Base-by-base conservation (phyloP, 2,888 invertebrate genomes). In the Protophormia terraenovae region DNA sequence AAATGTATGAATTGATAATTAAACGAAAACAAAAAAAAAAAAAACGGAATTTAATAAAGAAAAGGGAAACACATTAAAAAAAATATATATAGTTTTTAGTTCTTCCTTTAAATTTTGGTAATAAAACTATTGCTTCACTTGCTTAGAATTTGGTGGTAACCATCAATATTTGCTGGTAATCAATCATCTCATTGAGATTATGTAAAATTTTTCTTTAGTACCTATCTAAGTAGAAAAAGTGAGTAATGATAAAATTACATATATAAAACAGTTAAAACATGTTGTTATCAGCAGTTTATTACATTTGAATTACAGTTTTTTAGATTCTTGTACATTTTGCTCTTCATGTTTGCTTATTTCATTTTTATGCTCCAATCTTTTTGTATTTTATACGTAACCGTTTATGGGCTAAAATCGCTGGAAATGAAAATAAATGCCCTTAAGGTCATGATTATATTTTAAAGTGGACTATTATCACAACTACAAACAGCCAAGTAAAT, bases 251-350 rank as follows among this genome's bases (percentile, higher is more conserved):
- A 75, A 85, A 76, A 85, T 79, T 83, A 50, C 45, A 75, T 27
- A 78, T 19, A 75, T 60, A 75, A 82, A 78, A 45, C 64, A 64
- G 75, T 71, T 82, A 85, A 85, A 82, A 76, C 71, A 79, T 85
- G 75, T 79, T 82, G 82, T 82, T 82, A 85, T 85, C 85, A 85
- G 75, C 85, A 85, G 85, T 85, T 83, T 82, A 79, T 85, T 82
- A 82, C 82, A 84, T 84, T 81, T 77, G 84, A 78, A 84, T 84
- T 84, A 81, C 77, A 81, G 81, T 77, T 84, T 67, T 77, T 35
- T n/a, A n/a, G 27, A 55, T 29, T 41, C n/a, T 45, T 45, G 79
- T 67, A 5, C 3, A 38, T 58, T n/a, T n/a, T n/a, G 58, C 7
- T 29, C 41, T 41, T 3, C 8, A 6, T 45, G n/a, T 64, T 67